Evolutionary conservation across 2,797 vertebrate genomes (phyloP).

Genomic region (Crypturellus tataupa): DNA sequence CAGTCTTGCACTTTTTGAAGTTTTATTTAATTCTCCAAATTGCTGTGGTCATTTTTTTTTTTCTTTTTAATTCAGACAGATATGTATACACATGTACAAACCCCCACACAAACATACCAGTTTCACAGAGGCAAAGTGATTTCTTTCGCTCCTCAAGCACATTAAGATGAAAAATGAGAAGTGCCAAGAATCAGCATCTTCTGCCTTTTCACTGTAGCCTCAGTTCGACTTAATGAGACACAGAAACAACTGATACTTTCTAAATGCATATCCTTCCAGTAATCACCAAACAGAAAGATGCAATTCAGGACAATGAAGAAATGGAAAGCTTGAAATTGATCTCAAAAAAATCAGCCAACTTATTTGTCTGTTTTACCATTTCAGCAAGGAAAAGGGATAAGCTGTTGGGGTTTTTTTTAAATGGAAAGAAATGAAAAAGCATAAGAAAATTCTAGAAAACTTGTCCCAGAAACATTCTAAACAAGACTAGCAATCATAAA

Average conservation of each 20-base stretch:
- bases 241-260: background rate
- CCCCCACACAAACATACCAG: background rate
- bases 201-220: background rate
- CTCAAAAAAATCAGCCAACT: background rate
- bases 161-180: background rate
- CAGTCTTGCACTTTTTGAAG: background rate
- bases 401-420: background rate
- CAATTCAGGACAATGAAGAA: background rate
- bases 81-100: rapidly evolving
- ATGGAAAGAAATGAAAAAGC: background rate
- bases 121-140: background rate
- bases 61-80: background rate
- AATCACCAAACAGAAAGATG: background rate
- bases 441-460: background rate
- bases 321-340: background rate
- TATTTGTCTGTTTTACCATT: background rate
- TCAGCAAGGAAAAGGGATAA: background rate
- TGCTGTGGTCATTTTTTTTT: background rate
- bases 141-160: background rate
- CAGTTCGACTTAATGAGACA: background rate
- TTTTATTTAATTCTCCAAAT: background rate
- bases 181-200: background rate
- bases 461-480: background rate
- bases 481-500: background rate
- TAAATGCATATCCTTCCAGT: background rate